Conservation (phyloP, 2,113 vertebrate genomes). For the Hydropotes inermis region DNA sequence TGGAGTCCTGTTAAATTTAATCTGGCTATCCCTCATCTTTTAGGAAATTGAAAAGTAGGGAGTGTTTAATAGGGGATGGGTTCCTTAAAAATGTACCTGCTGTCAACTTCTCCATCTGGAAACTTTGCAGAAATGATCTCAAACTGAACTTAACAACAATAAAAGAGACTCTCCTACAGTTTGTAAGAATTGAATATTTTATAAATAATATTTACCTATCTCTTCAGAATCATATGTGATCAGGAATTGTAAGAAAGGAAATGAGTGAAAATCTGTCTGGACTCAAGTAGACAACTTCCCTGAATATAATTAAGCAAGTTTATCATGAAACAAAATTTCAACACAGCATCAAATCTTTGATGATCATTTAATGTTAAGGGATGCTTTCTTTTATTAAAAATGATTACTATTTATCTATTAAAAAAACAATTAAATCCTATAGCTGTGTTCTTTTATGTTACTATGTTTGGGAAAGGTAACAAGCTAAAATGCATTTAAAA, state of each 20-base stretch:
- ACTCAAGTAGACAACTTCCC: background rate
- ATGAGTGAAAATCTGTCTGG: background rate
- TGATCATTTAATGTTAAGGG: constrained; percentile 33
- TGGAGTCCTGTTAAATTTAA: background rate
- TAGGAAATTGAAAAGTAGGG: background rate
- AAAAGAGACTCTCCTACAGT: background rate
- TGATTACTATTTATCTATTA: constrained; percentile 34
- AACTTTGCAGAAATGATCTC: background rate
- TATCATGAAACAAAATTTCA: constrained; percentile 51
- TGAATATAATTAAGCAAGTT: constrained; percentile 45
- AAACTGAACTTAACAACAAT: background rate
- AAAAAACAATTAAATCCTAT: constrained; percentile 29
- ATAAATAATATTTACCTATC: background rate
- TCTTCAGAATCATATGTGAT: background rate
- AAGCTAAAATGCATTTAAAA: constrained; percentile 50
- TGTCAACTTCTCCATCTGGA: background rate
- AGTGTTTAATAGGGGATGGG: background rate
- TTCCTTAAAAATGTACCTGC: background rate
- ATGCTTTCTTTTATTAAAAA: constrained; percentile 61
- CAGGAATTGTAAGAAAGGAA: background rate
- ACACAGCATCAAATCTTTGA: constrained; percentile 24
- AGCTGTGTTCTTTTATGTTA: background rate
- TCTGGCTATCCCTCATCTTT: background rate
- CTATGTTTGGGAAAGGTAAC: background rate
- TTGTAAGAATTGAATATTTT: background rate